Conservation (phyloP, 2,113 vertebrate species). For the Cottus gobio region DNA sequence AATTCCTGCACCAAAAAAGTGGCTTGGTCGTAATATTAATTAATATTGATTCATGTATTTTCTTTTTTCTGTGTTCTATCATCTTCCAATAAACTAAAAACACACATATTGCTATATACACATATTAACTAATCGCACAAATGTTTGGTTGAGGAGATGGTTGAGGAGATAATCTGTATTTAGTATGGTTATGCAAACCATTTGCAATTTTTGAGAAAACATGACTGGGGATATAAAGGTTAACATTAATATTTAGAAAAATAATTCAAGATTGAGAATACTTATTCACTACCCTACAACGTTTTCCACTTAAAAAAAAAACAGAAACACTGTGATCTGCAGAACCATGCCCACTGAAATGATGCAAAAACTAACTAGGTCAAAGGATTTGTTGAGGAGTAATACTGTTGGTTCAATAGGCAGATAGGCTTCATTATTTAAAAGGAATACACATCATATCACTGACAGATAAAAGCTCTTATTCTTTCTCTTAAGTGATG, state of each 20-base stretch:
- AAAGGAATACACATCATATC: not conserved
- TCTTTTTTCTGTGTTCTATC: no score
- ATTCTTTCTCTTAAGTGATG: not conserved
- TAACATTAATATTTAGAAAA: not conserved
- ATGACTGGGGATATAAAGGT: no score
- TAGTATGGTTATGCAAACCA: no score
- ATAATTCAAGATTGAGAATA: not conserved
- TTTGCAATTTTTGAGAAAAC: no score
- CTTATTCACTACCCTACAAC: no score
- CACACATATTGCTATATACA: no score
- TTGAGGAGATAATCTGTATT: no score
- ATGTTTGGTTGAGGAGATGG: no score
- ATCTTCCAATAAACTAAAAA: no score
- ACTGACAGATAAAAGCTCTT: not conserved
- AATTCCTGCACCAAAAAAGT: not conserved
- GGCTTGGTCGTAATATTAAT: not conserved
- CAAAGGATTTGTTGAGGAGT: slow-evolving; percentile 9
- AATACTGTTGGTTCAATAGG: not conserved
- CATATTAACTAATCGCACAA: no score
- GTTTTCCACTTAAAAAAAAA: not conserved
- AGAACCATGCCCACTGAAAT: slow-evolving; percentile 11
- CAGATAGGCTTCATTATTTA: not conserved
- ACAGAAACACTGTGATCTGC: not conserved
- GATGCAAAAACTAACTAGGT: slow-evolving; percentile 17
- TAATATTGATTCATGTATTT: no score